A percentile compares a stretch with the other conserved stretches of the same genome.
Conservation (phyloP, 2,797 vertebrate species). For the Bradypus variegatus region DNA sequence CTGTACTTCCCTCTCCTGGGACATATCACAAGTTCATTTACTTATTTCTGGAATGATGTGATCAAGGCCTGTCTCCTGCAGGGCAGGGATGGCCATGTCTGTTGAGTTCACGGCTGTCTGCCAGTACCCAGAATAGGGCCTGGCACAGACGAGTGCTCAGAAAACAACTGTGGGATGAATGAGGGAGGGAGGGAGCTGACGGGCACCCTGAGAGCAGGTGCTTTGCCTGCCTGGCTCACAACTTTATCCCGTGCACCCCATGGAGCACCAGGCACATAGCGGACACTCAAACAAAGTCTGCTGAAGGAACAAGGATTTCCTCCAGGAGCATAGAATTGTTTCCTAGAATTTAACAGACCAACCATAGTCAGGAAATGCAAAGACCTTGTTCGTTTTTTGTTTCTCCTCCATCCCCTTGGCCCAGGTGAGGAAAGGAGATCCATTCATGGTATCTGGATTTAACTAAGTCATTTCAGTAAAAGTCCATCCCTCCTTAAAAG, state of each 20-base stretch:
- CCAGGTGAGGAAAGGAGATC: background rate
- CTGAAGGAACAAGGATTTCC: background rate
- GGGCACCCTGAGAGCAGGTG: background rate
- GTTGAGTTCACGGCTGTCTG: background rate
- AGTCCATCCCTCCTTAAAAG: background rate
- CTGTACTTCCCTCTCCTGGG: no score
- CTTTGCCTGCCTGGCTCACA: accelerated
- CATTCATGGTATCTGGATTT: background rate
- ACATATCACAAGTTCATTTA: background rate
- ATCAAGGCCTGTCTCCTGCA: background rate
- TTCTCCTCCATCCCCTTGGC: background rate
- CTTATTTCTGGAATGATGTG: no score
- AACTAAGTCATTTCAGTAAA: background rate
- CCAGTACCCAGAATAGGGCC: background rate
- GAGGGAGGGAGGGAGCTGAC: background rate
- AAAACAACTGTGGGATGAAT: no score
- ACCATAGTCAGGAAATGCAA: background rate
- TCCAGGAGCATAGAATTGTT: background rate
- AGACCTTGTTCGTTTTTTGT: no score
- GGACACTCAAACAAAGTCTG: no score
- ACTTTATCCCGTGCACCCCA: background rate
- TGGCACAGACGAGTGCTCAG: background rate
- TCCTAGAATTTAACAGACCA: background rate
- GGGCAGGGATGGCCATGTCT: background rate
- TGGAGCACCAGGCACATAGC: background rate